These are phyloP conservation scores for Parascotia fuliginaria DNA, from an alignment of 2,888 invertebrate species.

Conservation along the genomic window DNA sequence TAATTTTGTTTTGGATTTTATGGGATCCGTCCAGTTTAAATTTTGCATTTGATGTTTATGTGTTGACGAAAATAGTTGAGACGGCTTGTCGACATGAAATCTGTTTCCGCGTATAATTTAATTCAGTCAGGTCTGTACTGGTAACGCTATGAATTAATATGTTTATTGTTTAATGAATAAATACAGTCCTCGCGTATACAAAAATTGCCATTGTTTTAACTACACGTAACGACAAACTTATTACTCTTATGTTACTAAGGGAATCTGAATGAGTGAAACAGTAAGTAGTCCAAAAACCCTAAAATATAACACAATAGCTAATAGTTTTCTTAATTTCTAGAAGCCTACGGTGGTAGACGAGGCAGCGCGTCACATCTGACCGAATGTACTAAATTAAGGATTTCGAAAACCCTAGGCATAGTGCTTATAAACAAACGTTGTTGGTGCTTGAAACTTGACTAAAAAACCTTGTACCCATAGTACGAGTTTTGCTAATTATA, in stretches of 20 bases:
- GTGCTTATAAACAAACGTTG: no score
- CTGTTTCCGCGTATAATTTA: conserved; percentile 8
- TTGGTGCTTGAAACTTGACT: no score
- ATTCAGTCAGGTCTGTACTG: conserved; percentile 3
- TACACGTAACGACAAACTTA: not conserved
- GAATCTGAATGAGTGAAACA: no score
- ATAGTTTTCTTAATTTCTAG: no score
- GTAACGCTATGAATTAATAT: not conserved
- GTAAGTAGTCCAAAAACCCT: no score
- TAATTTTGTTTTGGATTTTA: conserved; percentile 22
- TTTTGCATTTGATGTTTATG: conserved; percentile 17
- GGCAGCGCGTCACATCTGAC: no score
- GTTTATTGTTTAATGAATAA: conserved; percentile 1
- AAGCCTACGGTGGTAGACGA: no score
- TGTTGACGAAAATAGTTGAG: conserved; percentile 7
- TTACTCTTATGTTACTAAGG: not conserved
- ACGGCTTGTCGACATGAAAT: conserved; percentile 8
- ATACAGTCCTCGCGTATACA: not conserved
- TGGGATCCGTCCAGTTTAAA: conserved; percentile 7
- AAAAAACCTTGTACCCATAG: no score
- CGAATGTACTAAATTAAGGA: no score
- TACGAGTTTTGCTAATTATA: no score
- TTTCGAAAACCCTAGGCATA: no score
- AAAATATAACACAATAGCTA: no score
- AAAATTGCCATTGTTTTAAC: conserved; percentile 7